A percentile compares a stretch with the other conserved stretches of the same genome.
Evolutionary conservation across 2,113 vertebrate species (phyloP).

Genomic region (Tichodroma muraria): DNA sequence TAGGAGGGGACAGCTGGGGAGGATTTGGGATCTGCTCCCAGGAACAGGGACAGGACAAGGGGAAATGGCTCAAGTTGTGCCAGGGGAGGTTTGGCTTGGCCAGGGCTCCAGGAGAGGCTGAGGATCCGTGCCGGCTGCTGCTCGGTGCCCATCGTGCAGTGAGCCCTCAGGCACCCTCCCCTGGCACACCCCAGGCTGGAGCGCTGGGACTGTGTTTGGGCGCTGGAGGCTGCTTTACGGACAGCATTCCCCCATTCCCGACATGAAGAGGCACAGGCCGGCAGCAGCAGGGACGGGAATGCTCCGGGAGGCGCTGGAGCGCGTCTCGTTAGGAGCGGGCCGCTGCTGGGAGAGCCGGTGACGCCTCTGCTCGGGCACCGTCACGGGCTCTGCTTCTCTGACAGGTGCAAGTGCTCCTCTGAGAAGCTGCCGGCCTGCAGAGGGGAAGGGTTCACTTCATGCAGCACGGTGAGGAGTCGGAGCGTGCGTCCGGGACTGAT

Average conservation of each 20-base stretch:
- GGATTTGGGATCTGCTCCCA: background rate
- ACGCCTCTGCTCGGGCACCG: background rate
- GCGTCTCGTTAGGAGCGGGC: background rate
- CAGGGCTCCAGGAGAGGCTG: fast-evolving
- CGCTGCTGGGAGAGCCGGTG: background rate
- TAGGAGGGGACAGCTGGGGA: background rate
- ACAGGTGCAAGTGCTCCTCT: background rate
- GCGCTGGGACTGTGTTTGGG: background rate
- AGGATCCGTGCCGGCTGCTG: background rate
- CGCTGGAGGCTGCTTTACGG: background rate
- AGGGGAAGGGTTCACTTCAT: background rate
- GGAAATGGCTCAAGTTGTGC: fast-evolving
- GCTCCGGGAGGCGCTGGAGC: background rate
- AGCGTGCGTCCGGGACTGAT: background rate
- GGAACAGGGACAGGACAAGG: background rate
- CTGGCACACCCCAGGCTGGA: background rate
- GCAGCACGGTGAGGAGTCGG: background rate
- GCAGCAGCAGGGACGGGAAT: background rate
- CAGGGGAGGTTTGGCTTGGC: background rate
- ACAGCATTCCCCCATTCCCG: background rate
- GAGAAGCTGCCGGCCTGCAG: background rate
- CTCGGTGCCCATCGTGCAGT: fast-evolving
- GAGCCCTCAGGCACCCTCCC: background rate
- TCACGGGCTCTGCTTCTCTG: background rate
- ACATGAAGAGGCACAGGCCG: background rate